Evolutionary conservation across 2,797 vertebrate species (phyloP), one percentile per base, ranked within the genome.

Genomic region (Danionella dracula): DNA sequence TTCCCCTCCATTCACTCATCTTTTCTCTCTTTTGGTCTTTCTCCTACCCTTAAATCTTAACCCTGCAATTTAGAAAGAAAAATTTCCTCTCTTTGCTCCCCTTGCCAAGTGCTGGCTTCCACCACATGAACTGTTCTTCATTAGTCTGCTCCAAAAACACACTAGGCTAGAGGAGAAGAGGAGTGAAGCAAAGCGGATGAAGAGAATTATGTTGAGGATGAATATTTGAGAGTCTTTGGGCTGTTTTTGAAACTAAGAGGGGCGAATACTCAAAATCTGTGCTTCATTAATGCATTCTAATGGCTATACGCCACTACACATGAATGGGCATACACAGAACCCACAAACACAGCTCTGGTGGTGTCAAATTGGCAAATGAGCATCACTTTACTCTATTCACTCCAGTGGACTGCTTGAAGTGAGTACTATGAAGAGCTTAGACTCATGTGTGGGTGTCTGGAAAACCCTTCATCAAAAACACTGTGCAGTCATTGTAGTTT

Each of bases 41-140:
- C 19, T 66, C 38, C 29, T 51, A 58, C 40, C 48, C 61, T 66
- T 72, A 13, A 8, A 31, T 38, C 42, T 45, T 31, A 66, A 66
- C 68, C 68, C 59, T 61, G 68, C 68, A 68, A 64, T 70, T 70
- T 73, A 37, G 58, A 34, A 15, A 63, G 53, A 48, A 62, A 70
- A 73, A 73, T 45, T 66, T 61, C 37, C 54, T 48, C 42, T 51
- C 21, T 31, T 63, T 66, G 21, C 66, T 62, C 29, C 60, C 23
- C 32, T 59, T 15, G 63, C 23, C 23, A 27, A 67, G 62, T 68
- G 54, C 49, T 73, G 71, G 55, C 56, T 71, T 71, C 72, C 68
- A 60, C 60, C 70, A 44, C 12, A 9, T 62, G 65, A 71, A 57
- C 75, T 69, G 68, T 74, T 74, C 71, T 69, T 77, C 68, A 77